These are phyloP conservation scores for Sylvicola cinctus DNA, from an alignment of 2,888 invertebrate genomes.

Conservation along the genomic window DNA sequence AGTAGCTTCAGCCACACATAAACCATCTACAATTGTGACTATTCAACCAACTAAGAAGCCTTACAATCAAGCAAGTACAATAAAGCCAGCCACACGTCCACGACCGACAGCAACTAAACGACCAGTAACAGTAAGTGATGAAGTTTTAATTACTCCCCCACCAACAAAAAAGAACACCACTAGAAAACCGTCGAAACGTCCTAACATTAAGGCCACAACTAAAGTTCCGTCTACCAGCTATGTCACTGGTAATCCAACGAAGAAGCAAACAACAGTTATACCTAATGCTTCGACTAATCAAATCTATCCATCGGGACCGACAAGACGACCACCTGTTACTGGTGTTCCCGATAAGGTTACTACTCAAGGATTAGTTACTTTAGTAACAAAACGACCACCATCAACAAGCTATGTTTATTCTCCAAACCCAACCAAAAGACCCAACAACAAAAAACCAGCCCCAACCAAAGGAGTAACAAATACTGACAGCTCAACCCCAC, in stretches of 20 bases:
- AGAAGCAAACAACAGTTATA: too few species aligned
- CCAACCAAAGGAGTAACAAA: constrained; percentile 16
- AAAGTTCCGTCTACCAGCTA: constrained; percentile 8
- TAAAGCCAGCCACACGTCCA: not conserved
- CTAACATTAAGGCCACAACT: constrained; percentile 5
- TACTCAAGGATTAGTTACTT: not conserved
- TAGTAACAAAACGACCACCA: constrained; percentile 18
- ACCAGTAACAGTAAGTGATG: constrained; percentile 3
- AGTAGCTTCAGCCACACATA: constrained; percentile 19
- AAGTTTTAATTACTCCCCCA: not conserved
- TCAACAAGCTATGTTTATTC: constrained; percentile 26
- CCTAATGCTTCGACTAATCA: too few species aligned
- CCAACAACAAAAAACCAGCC: constrained; percentile 11
- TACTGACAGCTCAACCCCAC: constrained; percentile 36
- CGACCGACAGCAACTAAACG: constrained; percentile 12
- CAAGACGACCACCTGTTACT: too few species aligned
- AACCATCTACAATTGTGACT: constrained; percentile 19
- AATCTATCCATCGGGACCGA: too few species aligned
- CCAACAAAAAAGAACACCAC: constrained; percentile 2
- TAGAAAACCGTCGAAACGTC: constrained; percentile 2
- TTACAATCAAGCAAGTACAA: not conserved
- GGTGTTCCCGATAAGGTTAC: too few species aligned
- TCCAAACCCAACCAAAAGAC: constrained; percentile 29
- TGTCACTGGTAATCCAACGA: constrained; percentile 1
- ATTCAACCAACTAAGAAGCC: not conserved